A percentile compares a stretch with the other conserved stretches of the same genome.
Conservation (phyloP, 1,140 invertebrate species). For the Ceratosolen fusciceps region DNA sequence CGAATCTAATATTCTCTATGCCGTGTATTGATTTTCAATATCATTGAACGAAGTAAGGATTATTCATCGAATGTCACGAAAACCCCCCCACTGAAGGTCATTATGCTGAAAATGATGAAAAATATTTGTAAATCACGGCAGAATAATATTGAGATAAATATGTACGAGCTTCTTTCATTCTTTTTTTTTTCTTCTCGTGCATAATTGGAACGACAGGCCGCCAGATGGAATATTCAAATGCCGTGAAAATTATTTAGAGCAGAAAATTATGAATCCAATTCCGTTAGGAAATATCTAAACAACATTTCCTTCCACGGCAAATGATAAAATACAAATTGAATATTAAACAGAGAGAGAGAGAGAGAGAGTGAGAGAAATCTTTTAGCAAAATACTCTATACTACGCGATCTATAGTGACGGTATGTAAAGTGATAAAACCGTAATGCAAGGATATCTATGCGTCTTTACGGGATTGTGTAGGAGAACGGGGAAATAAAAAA, state of each 20-base stretch:
- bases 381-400: neutral
- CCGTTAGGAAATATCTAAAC: too few relatives aligned
- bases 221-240: too few relatives aligned
- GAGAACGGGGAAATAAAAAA: neutral
- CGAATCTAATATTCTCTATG: neutral
- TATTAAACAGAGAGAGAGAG: too few relatives aligned
- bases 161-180: too few relatives aligned
- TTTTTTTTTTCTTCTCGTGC: too few relatives aligned
- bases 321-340: too few relatives aligned
- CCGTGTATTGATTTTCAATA: conserved; percentile 1
- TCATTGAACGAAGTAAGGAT: neutral
- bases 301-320: too few relatives aligned
- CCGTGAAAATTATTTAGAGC: too few relatives aligned
- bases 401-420: neutral
- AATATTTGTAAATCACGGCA: neutral
- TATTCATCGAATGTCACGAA: neutral
- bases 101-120: neutral
- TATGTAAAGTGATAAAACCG: neutral
- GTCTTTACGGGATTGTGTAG: neutral
- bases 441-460: neutral
- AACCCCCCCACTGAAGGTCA: neutral
- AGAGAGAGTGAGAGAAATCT: too few relatives aligned
- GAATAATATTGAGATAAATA: neutral
- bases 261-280: too few relatives aligned
- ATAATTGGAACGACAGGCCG: too few relatives aligned